A percentile compares a stretch with the other conserved stretches of the same genome.
These are phyloP conservation scores for Microcebus jonahi DNA, from an alignment of 2,113 vertebrate species.

Conservation along the genomic window DNA sequence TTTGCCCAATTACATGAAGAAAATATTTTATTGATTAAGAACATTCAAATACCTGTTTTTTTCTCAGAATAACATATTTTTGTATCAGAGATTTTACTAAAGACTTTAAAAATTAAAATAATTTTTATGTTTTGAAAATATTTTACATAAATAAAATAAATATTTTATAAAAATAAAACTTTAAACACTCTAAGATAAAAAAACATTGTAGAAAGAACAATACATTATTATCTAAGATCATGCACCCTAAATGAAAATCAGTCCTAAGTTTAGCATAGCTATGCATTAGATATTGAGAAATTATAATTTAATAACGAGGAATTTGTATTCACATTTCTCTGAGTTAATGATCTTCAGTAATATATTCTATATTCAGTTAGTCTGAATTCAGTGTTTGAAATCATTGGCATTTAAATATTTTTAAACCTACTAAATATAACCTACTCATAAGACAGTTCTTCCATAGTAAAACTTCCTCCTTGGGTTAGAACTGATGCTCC, in stretches of 20 bases:
- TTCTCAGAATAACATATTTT: background rate
- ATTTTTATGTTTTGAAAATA: background rate
- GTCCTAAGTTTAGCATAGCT: background rate
- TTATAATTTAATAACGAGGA: background rate
- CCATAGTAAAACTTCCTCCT: background rate
- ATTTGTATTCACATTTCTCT: background rate
- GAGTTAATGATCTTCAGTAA: background rate
- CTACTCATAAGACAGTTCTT: background rate
- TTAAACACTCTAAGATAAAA: background rate
- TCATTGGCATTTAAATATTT: background rate
- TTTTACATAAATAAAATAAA: background rate
- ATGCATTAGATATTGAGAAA: background rate
- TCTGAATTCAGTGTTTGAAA: background rate
- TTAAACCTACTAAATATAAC: background rate
- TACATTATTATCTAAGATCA: background rate
- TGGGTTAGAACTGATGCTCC: background rate
- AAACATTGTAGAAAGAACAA: background rate
- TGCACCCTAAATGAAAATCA: background rate
- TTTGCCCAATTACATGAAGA: background rate
- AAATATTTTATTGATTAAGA: background rate
- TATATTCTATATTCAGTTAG: background rate
- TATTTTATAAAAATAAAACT: background rate
- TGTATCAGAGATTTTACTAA: background rate
- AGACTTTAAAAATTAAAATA: background rate
- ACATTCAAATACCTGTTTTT: background rate